Evolutionary conservation across 2,113 vertebrate species (phyloP), one percentile per base, ranked within the genome.

Genomic region (Puntigrus tetrazona): DNA sequence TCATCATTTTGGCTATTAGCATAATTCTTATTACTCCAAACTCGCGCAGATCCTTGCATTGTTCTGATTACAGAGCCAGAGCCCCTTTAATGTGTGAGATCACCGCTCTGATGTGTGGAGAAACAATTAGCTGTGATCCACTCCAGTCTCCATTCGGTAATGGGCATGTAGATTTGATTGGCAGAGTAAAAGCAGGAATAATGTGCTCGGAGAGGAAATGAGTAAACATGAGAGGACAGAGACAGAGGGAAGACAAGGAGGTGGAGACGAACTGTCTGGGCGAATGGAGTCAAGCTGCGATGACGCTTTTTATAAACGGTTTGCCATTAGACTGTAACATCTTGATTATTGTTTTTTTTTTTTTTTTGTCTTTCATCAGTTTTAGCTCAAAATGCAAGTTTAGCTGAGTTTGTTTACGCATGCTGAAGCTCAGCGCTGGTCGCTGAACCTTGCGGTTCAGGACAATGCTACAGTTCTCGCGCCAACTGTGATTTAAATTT

Each of bases 281-380:
- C 29, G 52, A 88, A 87, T 86, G 65, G 87, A 78, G 76, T 25
- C 34, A 61, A 20, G 36, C 55, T 59, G 31, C 36, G 86, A 90
- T 92, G 89, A 88, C 10, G 22, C 85, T 78, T 59, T 43, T 93
- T 92, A 93, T 93, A 92, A 41, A 38, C 87, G 47, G 88, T 94
- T 93, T 92, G 91, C 89, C 59, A 87, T 87, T 84, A 87, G 88
- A 82, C 83, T 91, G 89, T 92, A 93, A 94, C 92, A 88, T 90
- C 31, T 86, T 91, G 91, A 92, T 93, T 93, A 92, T 89, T 70
- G 81, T 83, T 86, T 86, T 57, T 82, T 25, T 65, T 38, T 38
- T 55, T 82, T 29, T 63, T 38, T 55, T 82, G 25, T 63, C 86
- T 88, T n/a, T 90, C 92, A 92, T 89, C 36, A 61, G 67, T 29